Conservation (phyloP, 2,888 invertebrate species). For the Plagodis pulveraria region DNA sequence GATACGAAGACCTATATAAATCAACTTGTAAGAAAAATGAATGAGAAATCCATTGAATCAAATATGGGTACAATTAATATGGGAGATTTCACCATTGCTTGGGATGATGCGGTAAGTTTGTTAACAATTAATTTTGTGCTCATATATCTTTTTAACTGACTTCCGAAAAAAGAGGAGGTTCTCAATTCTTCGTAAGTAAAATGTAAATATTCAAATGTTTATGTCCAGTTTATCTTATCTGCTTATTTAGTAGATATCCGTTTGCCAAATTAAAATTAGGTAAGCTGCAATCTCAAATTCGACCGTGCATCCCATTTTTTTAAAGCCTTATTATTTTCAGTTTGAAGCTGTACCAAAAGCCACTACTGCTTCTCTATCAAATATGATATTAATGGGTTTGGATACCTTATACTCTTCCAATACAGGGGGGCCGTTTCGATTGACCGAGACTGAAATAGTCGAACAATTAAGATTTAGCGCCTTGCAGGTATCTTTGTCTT, state of each 20-base stretch:
- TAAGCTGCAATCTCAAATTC: no score
- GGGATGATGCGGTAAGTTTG: conserved; percentile 47
- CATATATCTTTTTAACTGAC: no score
- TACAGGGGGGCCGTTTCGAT: conserved; percentile 59
- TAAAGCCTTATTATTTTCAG: conserved; percentile 25
- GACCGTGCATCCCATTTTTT: no score
- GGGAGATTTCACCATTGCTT: conserved; percentile 40
- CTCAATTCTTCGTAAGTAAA: no score
- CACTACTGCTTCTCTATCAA: conserved; percentile 24
- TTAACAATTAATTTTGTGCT: background rate
- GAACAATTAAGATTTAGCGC: conserved; percentile 57
- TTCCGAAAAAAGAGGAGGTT: no score
- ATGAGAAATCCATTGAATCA: conserved; percentile 40
- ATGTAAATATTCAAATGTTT: no score
- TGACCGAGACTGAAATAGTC: conserved; percentile 36
- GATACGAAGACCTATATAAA: conserved; percentile 36
- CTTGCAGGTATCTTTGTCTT: conserved; percentile 49
- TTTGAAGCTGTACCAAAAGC: conserved; percentile 8
- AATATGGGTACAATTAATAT: conserved; percentile 43
- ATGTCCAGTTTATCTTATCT: no score
- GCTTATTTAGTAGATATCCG: no score
- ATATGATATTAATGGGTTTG: conserved; percentile 56
- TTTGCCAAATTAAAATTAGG: no score
- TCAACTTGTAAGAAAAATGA: conserved; percentile 42
- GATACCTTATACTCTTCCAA: conserved; percentile 61